Conservation (phyloP, 2,797 vertebrate species). For the Anguilla megastoma region DNA sequence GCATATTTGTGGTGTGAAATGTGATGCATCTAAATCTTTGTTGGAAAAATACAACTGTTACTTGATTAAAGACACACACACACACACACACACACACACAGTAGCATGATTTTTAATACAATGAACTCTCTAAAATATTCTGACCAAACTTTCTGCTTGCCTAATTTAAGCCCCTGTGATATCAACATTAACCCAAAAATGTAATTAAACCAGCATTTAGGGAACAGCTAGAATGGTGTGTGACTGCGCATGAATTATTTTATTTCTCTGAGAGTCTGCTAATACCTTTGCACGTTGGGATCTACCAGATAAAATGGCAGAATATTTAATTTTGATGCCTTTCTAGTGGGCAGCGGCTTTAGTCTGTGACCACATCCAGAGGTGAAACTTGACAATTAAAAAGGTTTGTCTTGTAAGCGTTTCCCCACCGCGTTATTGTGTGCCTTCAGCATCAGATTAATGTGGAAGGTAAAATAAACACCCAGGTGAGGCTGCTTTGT, state of each 20-base stretch:
- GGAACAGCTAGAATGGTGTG: background rate
- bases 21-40: background rate
- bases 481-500: background rate
- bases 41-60: too few species aligned
- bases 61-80: background rate
- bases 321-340: background rate
- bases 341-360: background rate
- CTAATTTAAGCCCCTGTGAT: background rate
- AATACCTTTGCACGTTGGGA: background rate
- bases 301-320: background rate
- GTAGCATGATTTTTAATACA: background rate
- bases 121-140: background rate
- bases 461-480: background rate
- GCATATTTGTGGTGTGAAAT: background rate
- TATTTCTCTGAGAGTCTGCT: background rate
- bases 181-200: background rate
- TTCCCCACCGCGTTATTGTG: background rate
- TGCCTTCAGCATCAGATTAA: background rate
- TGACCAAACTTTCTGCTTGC: background rate
- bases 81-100: background rate
- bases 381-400: background rate
- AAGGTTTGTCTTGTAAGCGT: background rate
- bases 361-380: background rate
- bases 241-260: background rate
- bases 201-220: background rate